These are phyloP conservation scores for Serrognathus titanus DNA, from an alignment of 2,888 invertebrate genomes.

Conservation along the genomic window DNA sequence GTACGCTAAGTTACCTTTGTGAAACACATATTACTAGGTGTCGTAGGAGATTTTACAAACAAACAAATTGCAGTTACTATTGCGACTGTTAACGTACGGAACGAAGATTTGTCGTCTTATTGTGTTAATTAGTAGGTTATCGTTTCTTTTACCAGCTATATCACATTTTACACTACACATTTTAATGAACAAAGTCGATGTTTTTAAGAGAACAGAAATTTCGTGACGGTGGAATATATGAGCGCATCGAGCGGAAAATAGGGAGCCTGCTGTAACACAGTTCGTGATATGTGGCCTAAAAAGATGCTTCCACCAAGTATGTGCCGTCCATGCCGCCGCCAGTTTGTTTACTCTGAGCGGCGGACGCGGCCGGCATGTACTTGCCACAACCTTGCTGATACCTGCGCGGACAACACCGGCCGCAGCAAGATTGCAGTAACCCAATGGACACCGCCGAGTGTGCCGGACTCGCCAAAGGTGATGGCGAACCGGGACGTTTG, in stretches of 20 bases:
- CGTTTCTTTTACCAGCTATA: slow-evolving; percentile 34
- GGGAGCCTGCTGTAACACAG: not conserved
- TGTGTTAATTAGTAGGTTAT: slow-evolving; percentile 26
- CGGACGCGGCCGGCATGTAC: slow-evolving; percentile 81
- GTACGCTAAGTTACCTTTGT: too few species aligned
- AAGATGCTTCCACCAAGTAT: slow-evolving; percentile 81
- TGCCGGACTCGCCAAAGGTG: slow-evolving; percentile 81
- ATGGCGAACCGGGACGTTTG: slow-evolving; percentile 86
- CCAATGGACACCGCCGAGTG: slow-evolving; percentile 68
- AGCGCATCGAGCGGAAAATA: not conserved
- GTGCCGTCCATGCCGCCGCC: slow-evolving; percentile 82
- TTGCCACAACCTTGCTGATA: slow-evolving; percentile 87
- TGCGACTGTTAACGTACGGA: not conserved
- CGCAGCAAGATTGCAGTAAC: slow-evolving; percentile 77
- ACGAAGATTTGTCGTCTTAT: slow-evolving; percentile 9
- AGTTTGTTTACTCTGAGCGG: slow-evolving; percentile 75
- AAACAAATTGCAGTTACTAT: not conserved
- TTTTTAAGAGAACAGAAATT: slow-evolving; percentile 26
- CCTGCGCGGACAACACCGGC: slow-evolving; percentile 79
- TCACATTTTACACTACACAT: slow-evolving; percentile 41
- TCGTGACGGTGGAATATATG: not conserved
- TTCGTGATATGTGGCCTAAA: slow-evolving; percentile 49
- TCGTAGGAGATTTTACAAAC: not conserved
- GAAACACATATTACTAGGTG: too few species aligned
- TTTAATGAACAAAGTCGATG: slow-evolving; percentile 35